Conservation (phyloP, 2,797 vertebrate species). For the Characodon lateralis region DNA sequence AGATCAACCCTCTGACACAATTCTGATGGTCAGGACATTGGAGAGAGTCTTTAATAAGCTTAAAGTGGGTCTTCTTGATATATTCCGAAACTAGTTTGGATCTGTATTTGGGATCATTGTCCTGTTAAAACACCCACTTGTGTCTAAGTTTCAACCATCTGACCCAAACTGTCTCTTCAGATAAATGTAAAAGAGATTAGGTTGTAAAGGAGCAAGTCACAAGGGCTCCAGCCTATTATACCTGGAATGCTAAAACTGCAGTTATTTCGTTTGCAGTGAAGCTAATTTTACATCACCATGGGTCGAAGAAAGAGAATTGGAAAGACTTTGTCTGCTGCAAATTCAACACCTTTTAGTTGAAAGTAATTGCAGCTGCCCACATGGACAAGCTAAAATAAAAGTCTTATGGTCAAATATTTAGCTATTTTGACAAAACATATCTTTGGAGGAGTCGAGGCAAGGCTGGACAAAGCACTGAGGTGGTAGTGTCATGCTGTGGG, state of each 20-base stretch:
- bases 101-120: too few relatives aligned
- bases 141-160: too few relatives aligned
- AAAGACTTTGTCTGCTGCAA: too few relatives aligned
- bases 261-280: background rate
- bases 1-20: too few relatives aligned
- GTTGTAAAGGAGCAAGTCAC: background rate
- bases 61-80: background rate
- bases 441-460: too few relatives aligned
- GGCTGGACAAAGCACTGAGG: background rate
- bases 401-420: background rate
- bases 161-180: too few relatives aligned
- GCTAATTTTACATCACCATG: background rate
- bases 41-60: background rate
- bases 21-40: too few relatives aligned
- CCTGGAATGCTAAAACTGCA: background rate
- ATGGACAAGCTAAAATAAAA: background rate
- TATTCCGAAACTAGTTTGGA: too few relatives aligned
- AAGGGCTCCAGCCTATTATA: background rate
- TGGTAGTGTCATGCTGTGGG: background rate
- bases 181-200: background rate
- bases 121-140: too few relatives aligned
- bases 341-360: background rate
- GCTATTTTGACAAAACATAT: background rate
- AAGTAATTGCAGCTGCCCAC: background rate
- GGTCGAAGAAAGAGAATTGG: background rate